Evolutionary conservation across 2,888 invertebrate genomes (phyloP), one percentile per base, ranked within the genome.

Genomic region (Lepetodrilus schrolli): DNA sequence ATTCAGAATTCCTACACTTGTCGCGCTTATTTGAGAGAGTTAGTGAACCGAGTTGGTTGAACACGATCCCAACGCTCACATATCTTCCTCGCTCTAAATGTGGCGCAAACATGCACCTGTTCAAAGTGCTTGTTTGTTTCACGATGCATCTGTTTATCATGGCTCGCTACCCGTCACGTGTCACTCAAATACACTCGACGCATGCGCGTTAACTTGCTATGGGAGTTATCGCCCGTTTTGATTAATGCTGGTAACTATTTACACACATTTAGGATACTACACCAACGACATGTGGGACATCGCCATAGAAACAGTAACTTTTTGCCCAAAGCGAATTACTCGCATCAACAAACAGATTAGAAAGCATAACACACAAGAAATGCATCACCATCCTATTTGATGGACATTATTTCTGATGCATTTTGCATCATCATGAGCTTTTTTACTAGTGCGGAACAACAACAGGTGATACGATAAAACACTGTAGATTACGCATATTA

Each of bases 211-310:
- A 7, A 10, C 30, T 58, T 34, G 58, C 58, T 58, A n/a, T 58
- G 34, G 58, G 58, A 30, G 58, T 30, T 58, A 58, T 58, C 58
- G 58, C 58, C 34, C 58, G 34, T 58, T 58, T 58, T 58, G 58
- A 58, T 58, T 58, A 58, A 58, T 58, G 58, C 30, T 30, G 30
- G 30, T n/a, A 58, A 30, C 58, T 7, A 30, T n/a, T 58, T 58
- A 58, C 58, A 58, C 58, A 58, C 58, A 58, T 58, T 58, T 58
- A 17, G n/a, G 34, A 43, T 43, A 43, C 43, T 17, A 43, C n/a
- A 43, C 43, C 43, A n/a, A 43, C 43, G 43, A 43, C 13, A 17
- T 43, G n/a, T n/a, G n/a, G n/a, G 43, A 43, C 43, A 43, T 43
- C 17, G 13, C 43, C 43, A 43, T 43, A 43, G 43, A 13, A 43